These are phyloP conservation scores for Ptychochromis oligacanthus DNA, from an alignment of 2,113 vertebrate genomes.

Conservation along the genomic window DNA sequence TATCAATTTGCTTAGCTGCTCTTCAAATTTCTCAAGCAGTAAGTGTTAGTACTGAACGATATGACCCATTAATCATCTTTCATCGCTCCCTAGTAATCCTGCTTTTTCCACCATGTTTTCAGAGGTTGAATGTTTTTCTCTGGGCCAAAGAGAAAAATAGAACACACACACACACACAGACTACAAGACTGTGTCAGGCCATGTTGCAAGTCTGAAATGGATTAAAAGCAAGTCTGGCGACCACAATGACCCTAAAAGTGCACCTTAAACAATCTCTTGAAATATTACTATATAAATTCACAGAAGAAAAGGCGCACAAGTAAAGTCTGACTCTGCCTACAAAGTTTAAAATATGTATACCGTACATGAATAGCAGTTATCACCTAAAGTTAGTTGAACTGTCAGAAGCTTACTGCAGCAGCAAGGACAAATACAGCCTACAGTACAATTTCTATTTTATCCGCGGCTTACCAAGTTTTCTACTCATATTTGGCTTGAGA, in stretches of 20 bases:
- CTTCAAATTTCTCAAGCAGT: neutral
- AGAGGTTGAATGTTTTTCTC: neutral
- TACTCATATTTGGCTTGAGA: conserved; percentile 6
- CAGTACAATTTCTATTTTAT: conserved; percentile 1
- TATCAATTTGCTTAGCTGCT: neutral
- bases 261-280: neutral
- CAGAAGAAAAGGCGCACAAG: neutral
- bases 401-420: conserved; percentile 7
- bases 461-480: neutral
- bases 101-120: neutral
- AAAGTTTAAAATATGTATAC: conserved; percentile 2
- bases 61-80: conserved; percentile 1
- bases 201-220: neutral
- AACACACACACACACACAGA: neutral
- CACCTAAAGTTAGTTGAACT: conserved; percentile 15
- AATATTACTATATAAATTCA: neutral
- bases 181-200: neutral
- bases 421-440: conserved; percentile 10
- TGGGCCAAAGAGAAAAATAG: neutral
- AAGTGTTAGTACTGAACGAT: neutral
- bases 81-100: neutral
- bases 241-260: neutral
- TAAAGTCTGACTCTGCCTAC: conserved; percentile 18
- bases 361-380: conserved; percentile 3
- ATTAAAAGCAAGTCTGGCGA: neutral